Evolutionary conservation across 1,140 invertebrate species (phyloP).

Genomic region (Rhyacophila brunnea): DNA sequence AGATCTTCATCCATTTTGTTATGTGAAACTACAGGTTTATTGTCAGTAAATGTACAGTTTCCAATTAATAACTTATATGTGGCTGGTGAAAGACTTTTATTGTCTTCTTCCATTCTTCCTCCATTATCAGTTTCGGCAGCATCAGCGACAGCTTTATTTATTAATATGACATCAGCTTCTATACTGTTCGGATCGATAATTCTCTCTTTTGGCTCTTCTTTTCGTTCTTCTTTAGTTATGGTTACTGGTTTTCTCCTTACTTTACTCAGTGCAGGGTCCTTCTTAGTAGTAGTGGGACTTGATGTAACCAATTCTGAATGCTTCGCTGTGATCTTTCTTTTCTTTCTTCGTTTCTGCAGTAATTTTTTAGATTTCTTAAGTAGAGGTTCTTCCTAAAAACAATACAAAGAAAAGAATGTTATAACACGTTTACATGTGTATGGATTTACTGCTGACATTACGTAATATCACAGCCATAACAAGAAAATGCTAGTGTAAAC

Average conservation of each 20-base stretch:
- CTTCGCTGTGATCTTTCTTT: constrained; percentile 11
- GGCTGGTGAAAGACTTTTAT: too few species aligned
- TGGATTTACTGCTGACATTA: too few species aligned
- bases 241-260: constrained; percentile 8
- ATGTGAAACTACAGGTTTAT: too few species aligned
- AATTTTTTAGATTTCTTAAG: constrained; percentile 25
- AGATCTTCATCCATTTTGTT: too few species aligned
- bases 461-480: too few species aligned
- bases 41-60: too few species aligned
- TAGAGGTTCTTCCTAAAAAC: constrained; percentile 26
- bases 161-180: background rate
- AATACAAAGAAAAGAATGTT: background rate
- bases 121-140: background rate
- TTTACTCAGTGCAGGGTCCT: background rate
- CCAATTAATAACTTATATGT: too few species aligned
- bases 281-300: background rate
- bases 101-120: too few species aligned
- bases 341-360: constrained; percentile 21
- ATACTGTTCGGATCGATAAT: background rate
- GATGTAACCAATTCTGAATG: background rate
- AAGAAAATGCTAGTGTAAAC: too few species aligned
- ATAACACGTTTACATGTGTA: too few species aligned
- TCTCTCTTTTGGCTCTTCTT: constrained; percentile 1
- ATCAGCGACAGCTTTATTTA: background rate
- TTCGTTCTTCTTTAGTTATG: constrained; percentile 3